These are phyloP conservation scores for Dolichallabes microphthalmus DNA, from an alignment of 2,113 vertebrate genomes.

Conservation along the genomic window DNA sequence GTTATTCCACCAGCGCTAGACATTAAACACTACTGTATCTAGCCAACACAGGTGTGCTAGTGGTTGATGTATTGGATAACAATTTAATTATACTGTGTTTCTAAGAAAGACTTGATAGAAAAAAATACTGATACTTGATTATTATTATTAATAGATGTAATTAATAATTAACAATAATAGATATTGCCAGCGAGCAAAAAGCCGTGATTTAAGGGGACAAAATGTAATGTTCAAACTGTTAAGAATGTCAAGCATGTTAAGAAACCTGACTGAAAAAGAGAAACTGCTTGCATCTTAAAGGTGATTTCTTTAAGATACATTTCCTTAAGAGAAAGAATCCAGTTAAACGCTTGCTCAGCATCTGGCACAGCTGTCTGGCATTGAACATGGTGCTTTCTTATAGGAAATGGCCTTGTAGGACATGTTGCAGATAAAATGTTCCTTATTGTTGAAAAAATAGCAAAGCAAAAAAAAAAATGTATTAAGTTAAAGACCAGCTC, in stretches of 20 bases:
- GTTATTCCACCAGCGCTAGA: background rate
- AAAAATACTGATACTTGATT: background rate
- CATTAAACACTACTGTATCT: background rate
- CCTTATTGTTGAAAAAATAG: background rate
- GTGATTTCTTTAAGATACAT: background rate
- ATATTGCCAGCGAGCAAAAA: background rate
- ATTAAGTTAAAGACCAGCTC: background rate
- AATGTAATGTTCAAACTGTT: background rate
- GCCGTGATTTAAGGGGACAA: background rate
- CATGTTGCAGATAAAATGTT: background rate
- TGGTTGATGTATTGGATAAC: background rate
- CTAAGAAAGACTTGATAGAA: background rate
- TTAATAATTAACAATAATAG: background rate
- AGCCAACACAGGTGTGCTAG: background rate
- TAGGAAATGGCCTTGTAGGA: slow-evolving; percentile 4
- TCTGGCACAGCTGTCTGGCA: slow-evolving; percentile 2
- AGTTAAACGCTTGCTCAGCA: slow-evolving; percentile 8
- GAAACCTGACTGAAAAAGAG: background rate
- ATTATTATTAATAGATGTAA: background rate
- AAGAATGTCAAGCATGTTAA: background rate
- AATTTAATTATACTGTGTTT: background rate
- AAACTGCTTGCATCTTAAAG: background rate
- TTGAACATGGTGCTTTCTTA: background rate
- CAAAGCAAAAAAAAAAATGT: background rate
- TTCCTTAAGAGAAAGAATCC: slow-evolving; percentile 3